These are phyloP conservation scores for Corythornis vintsioides DNA, from an alignment of 2,113 vertebrate species.

Conservation along the genomic window DNA sequence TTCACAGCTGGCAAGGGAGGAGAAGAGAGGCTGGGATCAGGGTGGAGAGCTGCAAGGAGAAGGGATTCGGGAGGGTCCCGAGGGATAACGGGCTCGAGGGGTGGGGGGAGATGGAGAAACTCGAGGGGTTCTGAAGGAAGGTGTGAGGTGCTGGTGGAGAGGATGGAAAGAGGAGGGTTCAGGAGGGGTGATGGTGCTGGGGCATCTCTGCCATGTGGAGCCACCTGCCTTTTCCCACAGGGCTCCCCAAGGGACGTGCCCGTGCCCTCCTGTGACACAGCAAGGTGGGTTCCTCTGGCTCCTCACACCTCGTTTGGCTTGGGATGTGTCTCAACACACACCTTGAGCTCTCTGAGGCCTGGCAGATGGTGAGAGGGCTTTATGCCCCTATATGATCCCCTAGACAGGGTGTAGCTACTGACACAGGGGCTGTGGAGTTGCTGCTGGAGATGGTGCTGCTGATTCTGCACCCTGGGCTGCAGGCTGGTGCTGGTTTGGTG, in stretches of 20 bases:
- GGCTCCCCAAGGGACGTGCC: neutral
- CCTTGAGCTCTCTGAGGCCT: neutral
- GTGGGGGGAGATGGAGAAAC: neutral
- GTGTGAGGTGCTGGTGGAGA: neutral
- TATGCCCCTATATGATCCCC: fast-evolving
- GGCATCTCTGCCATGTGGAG: neutral
- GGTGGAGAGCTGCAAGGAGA: slow-evolving; percentile 13
- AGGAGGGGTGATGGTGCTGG: neutral
- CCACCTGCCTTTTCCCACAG: neutral
- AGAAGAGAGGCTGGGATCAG: slow-evolving; percentile 18
- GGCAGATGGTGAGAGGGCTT: neutral
- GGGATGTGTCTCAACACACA: neutral
- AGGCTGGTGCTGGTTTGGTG: neutral
- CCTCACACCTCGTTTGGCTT: fast-evolving
- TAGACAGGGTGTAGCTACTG: too few species aligned
- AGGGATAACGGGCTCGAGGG: neutral
- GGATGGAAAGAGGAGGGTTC: neutral
- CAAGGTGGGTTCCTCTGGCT: neutral
- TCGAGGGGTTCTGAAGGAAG: neutral
- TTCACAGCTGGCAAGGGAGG: slow-evolving; percentile 79
- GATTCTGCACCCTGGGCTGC: neutral
- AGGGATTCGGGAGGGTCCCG: neutral
- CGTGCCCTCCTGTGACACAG: neutral
- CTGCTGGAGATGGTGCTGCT: neutral
- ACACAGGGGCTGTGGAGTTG: neutral